phyloP scores from a whole-genome alignment of 2,113 vertebrate genomes.

The Bos taurus region DNA sequence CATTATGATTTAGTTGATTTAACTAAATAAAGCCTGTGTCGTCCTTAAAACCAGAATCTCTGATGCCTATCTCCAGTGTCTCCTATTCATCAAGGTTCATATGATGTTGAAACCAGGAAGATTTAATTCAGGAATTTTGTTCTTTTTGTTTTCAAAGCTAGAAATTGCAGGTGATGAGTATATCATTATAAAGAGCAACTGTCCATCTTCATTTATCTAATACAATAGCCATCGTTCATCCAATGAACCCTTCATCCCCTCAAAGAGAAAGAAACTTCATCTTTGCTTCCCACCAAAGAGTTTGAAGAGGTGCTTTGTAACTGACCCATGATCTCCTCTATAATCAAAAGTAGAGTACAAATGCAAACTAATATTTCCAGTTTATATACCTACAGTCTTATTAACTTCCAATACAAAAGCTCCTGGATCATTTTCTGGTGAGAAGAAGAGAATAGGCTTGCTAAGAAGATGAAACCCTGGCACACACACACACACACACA shows the following conservation, averaged over 20 bases:
- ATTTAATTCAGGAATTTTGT: neutral
- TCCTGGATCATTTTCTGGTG: neutral
- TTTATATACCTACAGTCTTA: neutral
- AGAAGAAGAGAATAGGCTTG: neutral
- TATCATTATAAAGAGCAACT: neutral
- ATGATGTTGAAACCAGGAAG: neutral
- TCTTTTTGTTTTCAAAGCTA: neutral
- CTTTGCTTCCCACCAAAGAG: neutral
- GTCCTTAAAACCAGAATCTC: neutral
- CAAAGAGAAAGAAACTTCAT: neutral
- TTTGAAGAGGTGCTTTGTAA: slow-evolving; percentile 7
- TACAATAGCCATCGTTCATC: neutral
- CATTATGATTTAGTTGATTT: neutral
- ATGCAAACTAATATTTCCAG: neutral
- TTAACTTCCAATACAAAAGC: neutral
- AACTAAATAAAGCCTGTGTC: neutral
- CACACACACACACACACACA: neutral
- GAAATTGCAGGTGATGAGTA: neutral
- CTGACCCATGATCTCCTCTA: neutral
- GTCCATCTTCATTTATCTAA: neutral
- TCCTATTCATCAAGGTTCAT: neutral
- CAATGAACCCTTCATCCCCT: neutral
- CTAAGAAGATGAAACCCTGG: neutral
- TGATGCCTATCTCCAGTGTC: neutral
- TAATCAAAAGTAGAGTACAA: neutral